These are phyloP conservation scores for Ectemnius lituratus DNA, from an alignment of 2,888 invertebrate genomes.

Conservation along the genomic window DNA sequence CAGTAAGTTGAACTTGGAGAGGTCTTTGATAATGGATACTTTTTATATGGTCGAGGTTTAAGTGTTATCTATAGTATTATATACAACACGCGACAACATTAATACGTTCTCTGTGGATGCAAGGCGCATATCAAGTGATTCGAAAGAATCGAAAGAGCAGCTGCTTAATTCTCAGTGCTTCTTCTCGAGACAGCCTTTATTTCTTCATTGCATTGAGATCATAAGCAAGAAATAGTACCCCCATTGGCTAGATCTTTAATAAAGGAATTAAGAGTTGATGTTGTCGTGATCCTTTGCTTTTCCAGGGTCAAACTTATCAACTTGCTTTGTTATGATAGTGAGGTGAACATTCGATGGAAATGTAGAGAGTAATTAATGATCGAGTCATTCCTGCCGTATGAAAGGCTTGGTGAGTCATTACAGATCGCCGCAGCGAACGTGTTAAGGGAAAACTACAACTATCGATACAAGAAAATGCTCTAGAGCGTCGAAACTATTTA, in stretches of 20 bases:
- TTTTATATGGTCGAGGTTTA: slow-evolving; percentile 17
- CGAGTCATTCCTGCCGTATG: slow-evolving; percentile 45
- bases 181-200: slow-evolving; percentile 16
- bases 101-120: slow-evolving; percentile 51
- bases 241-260: slow-evolving; percentile 23
- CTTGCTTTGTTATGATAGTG: slow-evolving; percentile 51
- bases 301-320: slow-evolving; percentile 52
- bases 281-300: slow-evolving; percentile 47
- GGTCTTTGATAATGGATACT: slow-evolving; percentile 1
- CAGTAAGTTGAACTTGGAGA: no score
- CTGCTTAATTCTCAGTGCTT: slow-evolving; percentile 16
- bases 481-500: no score
- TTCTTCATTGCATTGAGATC: slow-evolving; percentile 10
- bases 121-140: slow-evolving; percentile 19
- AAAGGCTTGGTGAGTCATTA: slow-evolving; percentile 51
- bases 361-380: slow-evolving; percentile 49
- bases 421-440: slow-evolving; percentile 49
- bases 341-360: slow-evolving; percentile 51
- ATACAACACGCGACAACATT: slow-evolving; percentile 26
- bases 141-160: background rate
- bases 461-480: slow-evolving; percentile 19
- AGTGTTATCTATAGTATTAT: slow-evolving; percentile 13
- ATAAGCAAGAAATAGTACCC: slow-evolving; percentile 27
- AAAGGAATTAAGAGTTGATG: slow-evolving; percentile 40
- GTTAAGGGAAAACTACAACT: slow-evolving; percentile 42